phyloP scores from a whole-genome alignment of 2,888 invertebrate genomes.

The Spicauda simplicius region DNA sequence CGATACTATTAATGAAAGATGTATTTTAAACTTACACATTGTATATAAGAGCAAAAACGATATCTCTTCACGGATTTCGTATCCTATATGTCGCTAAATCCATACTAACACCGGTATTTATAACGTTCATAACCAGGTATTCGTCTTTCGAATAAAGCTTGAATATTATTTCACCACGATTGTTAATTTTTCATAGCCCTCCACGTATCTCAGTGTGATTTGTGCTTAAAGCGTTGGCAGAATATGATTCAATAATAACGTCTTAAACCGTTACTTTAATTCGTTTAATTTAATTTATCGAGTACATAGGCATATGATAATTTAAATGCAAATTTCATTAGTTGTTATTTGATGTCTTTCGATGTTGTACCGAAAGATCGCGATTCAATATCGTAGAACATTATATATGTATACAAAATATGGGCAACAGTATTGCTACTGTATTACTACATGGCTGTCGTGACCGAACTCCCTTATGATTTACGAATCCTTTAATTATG shows the following conservation, averaged over 20 bases:
- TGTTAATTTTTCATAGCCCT: background rate
- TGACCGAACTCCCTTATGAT: too few species aligned
- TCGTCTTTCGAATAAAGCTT: background rate
- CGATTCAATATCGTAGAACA: too few species aligned
- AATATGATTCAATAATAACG: background rate
- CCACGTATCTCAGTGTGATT: constrained; percentile 4
- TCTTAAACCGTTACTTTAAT: background rate
- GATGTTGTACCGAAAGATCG: too few species aligned
- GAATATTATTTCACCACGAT: constrained; percentile 9
- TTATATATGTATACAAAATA: too few species aligned
- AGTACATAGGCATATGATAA: background rate
- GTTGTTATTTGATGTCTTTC: too few species aligned
- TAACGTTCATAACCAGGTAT: background rate
- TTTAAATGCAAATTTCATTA: too few species aligned
- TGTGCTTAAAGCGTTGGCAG: background rate
- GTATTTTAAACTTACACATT: too few species aligned
- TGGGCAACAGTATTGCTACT: too few species aligned
- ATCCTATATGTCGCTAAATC: background rate
- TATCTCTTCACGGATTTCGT: background rate
- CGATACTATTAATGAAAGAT: too few species aligned
- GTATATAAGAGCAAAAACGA: too few species aligned
- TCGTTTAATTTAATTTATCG: background rate
- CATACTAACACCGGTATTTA: background rate
- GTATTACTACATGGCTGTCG: too few species aligned
- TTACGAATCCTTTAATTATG: too few species aligned